Percentiles rank a stretch among this genome's conserved stretches.
phyloP scores from a whole-genome alignment of 2,113 vertebrate species.

The Podarcis muralis region DNA sequence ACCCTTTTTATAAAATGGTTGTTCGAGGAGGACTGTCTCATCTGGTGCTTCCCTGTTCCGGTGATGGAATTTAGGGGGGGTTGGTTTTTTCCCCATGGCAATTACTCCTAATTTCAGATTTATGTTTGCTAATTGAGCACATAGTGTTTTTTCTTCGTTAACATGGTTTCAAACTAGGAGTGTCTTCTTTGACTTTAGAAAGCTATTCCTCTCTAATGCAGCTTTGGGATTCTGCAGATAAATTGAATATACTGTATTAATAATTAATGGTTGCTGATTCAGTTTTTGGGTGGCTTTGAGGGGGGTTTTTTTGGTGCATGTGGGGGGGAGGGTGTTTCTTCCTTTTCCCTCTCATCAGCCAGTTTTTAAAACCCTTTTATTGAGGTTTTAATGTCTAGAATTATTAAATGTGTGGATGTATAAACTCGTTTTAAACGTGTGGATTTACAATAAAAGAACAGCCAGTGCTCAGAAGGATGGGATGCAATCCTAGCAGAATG shows the following conservation, averaged over 20 bases:
- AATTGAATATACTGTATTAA: constrained; percentile 19
- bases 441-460: not conserved
- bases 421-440: not conserved
- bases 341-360: not conserved
- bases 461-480: not conserved
- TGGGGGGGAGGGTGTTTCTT: not conserved
- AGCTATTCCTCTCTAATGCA: constrained; percentile 7
- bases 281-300: constrained; percentile 19
- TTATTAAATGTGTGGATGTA: not conserved
- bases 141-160: not conserved
- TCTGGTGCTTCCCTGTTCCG: not conserved
- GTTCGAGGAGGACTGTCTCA: not conserved
- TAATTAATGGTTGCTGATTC: constrained; percentile 33
- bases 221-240: constrained; percentile 30
- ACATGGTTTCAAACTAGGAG: not conserved
- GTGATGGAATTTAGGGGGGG: not conserved
- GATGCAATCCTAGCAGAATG: not conserved
- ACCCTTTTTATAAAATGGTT: constrained; percentile 7
- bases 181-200: not conserved
- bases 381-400: not conserved
- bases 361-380: not conserved
- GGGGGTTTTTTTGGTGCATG: no score
- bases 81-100: not conserved
- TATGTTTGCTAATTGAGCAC: not conserved
- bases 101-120: not conserved